phyloP scores from a whole-genome alignment of 2,797 vertebrate genomes.

The Setipinna tenuifilis region DNA sequence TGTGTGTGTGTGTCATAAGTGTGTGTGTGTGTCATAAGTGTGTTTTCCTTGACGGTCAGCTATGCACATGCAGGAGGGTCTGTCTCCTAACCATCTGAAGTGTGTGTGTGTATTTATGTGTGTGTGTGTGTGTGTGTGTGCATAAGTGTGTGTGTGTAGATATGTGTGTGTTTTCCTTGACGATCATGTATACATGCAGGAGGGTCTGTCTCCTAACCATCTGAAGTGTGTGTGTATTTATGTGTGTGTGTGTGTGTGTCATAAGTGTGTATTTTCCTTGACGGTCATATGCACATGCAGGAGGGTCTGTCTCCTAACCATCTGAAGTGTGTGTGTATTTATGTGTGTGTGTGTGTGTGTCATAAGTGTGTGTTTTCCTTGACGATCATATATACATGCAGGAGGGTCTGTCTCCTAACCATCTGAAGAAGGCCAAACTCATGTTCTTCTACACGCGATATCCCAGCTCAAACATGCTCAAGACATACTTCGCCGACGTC shows the following conservation, averaged over 20 bases:
- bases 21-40: too few relatives aligned
- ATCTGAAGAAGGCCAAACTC: constrained; percentile 99
- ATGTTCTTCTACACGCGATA: constrained; percentile 99
- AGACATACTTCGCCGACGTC: constrained; percentile 98
- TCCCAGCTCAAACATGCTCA: constrained; percentile 98
- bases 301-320: not conserved
- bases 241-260: not conserved
- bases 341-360: too few relatives aligned
- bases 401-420: constrained; percentile 97
- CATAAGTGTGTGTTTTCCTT: constrained; percentile 74
- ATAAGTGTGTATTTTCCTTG: constrained; percentile 76
- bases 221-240: too few relatives aligned
- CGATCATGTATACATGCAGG: constrained; percentile 89
- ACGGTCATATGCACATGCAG: constrained; percentile 58
- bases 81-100: too few relatives aligned
- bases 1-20: too few relatives aligned
- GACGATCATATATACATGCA: constrained; percentile 90
- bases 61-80: not conserved
- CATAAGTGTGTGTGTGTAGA: too few relatives aligned
- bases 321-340: too few relatives aligned
- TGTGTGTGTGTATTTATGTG: too few relatives aligned
- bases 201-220: too few relatives aligned
- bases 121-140: too few relatives aligned
- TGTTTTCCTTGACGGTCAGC: constrained; percentile 70
- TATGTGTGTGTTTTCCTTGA: constrained; percentile 94